Evolutionary conservation across 2,797 vertebrate genomes (phyloP), one percentile per base, ranked within the genome.

Genomic region (Argentina silus): DNA sequence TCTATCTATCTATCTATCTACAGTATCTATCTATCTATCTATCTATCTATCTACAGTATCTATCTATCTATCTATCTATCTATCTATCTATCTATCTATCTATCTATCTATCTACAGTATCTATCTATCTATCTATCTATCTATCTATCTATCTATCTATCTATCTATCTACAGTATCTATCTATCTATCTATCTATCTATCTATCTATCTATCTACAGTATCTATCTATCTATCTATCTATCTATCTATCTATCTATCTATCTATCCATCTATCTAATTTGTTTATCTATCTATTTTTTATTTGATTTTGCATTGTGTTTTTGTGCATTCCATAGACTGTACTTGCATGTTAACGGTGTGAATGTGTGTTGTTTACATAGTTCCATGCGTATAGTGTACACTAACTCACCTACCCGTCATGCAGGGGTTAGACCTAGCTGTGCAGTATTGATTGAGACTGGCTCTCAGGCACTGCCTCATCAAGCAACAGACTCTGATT

Each of bases 401-500:
- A 36, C 27, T 67, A 15, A 42, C 47, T 51, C 23, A 51, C 51
- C 42, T 15, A 68, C 23, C 10, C n/a, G 36, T 56, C 45, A 78
- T 73, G 77, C 67, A 78, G 78, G 77, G 76, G 79, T 84, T 84
- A 81, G 81, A 76, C 57, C 48, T 83, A 69, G 82, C 75, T 78
- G 80, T 78, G 62, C 67, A 17, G 57, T 91, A 92, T 90, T 89
- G 89, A 93, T 93, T 84, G 72, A 72, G 81, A 79, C 77, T 84
- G 75, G 82, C 83, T 84, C 79, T 75, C 81, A 87, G 85, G 90
- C 86, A 82, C 79, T 84, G 84, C 81, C 83, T 88, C 87, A 89
- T 91, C 85, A 86, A 81, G 70, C 81, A 88, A 85, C 83, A 87
- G 83, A 73, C 77, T 82, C 82, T 87, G 90, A 91, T 89, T 90